Conservation (phyloP, 2,797 vertebrate species). For the Rallus crepitans region DNA sequence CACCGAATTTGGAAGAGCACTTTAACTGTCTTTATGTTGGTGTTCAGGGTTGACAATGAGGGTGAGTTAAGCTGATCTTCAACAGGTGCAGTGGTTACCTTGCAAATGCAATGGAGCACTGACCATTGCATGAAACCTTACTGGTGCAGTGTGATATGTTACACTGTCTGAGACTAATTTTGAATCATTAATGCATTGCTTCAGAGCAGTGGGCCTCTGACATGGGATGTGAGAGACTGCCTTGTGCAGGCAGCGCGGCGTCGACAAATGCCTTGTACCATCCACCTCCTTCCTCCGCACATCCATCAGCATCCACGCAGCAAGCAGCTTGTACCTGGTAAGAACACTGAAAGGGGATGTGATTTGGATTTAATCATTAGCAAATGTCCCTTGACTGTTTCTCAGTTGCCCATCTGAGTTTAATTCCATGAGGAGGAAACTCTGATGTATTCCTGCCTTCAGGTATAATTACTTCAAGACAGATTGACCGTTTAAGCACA, state of each 20-base stretch:
- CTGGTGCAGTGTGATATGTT: rapidly evolving
- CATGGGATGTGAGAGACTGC: neutral
- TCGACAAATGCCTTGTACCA: slow-evolving; percentile 53
- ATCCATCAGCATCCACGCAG: slow-evolving; percentile 46
- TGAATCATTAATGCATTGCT: neutral
- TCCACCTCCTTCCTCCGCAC: slow-evolving; percentile 52
- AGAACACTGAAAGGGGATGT: slow-evolving; percentile 40
- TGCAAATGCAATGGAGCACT: neutral
- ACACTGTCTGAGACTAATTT: neutral
- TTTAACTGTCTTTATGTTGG: neutral
- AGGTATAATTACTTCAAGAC: slow-evolving; percentile 87
- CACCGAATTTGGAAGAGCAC: neutral
- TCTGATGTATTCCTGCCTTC: slow-evolving; percentile 83
- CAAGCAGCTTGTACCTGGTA: slow-evolving; percentile 33
- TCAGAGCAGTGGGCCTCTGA: neutral
- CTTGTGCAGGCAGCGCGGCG: neutral
- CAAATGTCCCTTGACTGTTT: slow-evolving; percentile 64
- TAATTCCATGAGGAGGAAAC: slow-evolving; percentile 81
- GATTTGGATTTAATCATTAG: slow-evolving; percentile 75
- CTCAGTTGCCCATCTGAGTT: slow-evolving; percentile 83
- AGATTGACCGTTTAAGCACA: slow-evolving; percentile 84
- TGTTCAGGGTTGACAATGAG: neutral
- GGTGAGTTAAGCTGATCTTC: neutral
- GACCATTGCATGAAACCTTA: neutral
- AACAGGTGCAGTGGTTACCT: neutral